These are phyloP conservation scores for Ceratina calcarata DNA, from an alignment of 1,140 invertebrate genomes.

Conservation along the genomic window DNA sequence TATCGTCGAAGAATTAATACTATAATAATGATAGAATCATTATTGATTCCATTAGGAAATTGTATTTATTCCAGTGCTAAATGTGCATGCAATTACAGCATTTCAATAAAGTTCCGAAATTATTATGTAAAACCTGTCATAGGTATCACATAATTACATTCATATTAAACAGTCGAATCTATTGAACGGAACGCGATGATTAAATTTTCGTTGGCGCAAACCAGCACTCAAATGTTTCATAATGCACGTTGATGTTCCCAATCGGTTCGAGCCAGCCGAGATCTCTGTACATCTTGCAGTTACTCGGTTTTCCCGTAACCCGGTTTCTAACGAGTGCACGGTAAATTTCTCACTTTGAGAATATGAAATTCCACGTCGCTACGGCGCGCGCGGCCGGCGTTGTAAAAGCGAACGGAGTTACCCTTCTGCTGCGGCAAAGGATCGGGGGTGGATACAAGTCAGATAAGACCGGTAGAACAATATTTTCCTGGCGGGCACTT, in stretches of 20 bases:
- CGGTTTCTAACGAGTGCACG: slow-evolving; percentile 36
- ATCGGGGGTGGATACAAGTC: slow-evolving; percentile 56
- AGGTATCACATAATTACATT: too few relatives aligned
- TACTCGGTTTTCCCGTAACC: slow-evolving; percentile 17
- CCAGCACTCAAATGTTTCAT: too few relatives aligned
- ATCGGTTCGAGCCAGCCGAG: slow-evolving; percentile 18
- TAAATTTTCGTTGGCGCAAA: neutral
- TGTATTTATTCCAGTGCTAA: too few relatives aligned
- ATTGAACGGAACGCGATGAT: neutral
- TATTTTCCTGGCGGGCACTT: slow-evolving; percentile 69
- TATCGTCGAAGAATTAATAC: neutral
- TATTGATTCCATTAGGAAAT: neutral
- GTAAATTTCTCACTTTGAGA: slow-evolving; percentile 66
- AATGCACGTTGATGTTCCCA: neutral
- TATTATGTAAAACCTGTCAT: too few relatives aligned
- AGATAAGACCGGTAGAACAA: slow-evolving; percentile 64
- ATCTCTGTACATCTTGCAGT: slow-evolving; percentile 8
- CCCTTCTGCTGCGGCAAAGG: slow-evolving; percentile 22
- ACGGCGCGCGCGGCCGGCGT: neutral
- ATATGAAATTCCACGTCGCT: slow-evolving; percentile 67
- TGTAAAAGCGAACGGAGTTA: slow-evolving; percentile 8
- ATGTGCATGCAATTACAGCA: too few relatives aligned
- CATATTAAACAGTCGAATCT: too few relatives aligned
- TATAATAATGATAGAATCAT: neutral
- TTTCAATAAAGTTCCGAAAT: too few relatives aligned